Percentiles rank a stretch among this genome's conserved stretches.
These are phyloP conservation scores for Sorex fumeus DNA, from an alignment of 2,113 vertebrate species.

Conservation along the genomic window DNA sequence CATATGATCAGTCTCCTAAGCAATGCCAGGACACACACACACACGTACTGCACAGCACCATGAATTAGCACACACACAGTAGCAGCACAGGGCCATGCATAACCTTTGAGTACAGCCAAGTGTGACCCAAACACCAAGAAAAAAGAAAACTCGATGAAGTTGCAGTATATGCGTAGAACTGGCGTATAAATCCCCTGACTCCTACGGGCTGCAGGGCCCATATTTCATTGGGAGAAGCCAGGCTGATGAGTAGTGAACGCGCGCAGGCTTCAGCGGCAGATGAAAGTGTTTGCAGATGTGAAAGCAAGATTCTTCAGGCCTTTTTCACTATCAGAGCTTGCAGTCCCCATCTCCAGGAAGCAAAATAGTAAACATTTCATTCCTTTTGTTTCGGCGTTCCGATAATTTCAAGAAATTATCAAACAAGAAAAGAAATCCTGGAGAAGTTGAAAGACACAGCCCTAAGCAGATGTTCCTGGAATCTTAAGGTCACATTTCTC, in stretches of 20 bases:
- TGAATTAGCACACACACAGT: no score
- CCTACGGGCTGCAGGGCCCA: conserved; percentile 11
- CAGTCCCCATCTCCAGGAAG: conserved; percentile 85
- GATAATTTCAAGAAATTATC: conserved; percentile 84
- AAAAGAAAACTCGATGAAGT: conserved; percentile 42
- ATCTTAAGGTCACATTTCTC: conserved; percentile 82
- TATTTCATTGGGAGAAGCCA: conserved; percentile 41
- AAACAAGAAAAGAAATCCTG: conserved; percentile 81
- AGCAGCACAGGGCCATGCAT: no score
- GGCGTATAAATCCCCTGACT: conserved; percentile 3
- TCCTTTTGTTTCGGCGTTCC: conserved; percentile 83
- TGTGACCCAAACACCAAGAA: neutral
- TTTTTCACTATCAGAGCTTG: conserved; percentile 81
- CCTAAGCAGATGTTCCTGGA: conserved; percentile 85
- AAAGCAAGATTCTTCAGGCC: conserved; percentile 73
- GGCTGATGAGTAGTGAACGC: conserved; percentile 57
- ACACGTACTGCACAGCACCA: no score
- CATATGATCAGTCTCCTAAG: no score
- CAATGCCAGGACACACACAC: no score
- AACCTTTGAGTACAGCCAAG: no score
- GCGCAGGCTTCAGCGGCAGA: conserved; percentile 62
- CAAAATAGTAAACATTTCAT: conserved; percentile 85
- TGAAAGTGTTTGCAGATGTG: conserved; percentile 84
- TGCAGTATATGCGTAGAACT: neutral
- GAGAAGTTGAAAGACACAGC: conserved; percentile 84